Percentiles rank a stretch among this genome's conserved stretches.
phyloP scores from a whole-genome alignment of 2,888 invertebrate species.

The Drosophila neotestacea region DNA sequence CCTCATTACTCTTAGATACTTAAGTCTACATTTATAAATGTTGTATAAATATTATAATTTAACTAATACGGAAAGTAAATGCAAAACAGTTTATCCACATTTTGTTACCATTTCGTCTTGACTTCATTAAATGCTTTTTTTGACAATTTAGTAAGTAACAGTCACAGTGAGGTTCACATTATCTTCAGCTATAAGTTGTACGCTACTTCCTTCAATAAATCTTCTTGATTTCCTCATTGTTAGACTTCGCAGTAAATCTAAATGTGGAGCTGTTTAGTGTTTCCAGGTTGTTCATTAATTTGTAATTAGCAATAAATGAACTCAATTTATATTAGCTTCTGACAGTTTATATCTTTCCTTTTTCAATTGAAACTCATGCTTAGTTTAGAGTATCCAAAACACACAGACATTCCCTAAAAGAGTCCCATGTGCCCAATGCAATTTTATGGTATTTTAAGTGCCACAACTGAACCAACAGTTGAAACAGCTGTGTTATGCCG shows the following conservation, averaged over 20 bases:
- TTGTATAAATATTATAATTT: too few relatives aligned
- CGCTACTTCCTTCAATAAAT: neutral
- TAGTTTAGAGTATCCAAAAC: slow-evolving; percentile 35
- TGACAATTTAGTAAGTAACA: neutral
- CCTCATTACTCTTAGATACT: too few relatives aligned
- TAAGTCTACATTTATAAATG: too few relatives aligned
- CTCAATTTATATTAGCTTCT: slow-evolving; percentile 35
- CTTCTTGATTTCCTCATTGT: neutral
- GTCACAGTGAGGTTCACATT: neutral
- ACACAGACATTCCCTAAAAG: slow-evolving; percentile 2
- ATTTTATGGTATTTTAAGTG: slow-evolving; percentile 76
- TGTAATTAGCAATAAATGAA: slow-evolving; percentile 59
- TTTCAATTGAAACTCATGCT: slow-evolving; percentile 5
- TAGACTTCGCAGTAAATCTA: neutral
- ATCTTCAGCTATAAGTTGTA: neutral
- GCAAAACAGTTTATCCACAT: too few relatives aligned
- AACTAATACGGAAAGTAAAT: too few relatives aligned
- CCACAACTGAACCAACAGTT: slow-evolving; percentile 42
- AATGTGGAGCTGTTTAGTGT: neutral
- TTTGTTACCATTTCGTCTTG: neutral
- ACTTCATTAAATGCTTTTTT: neutral
- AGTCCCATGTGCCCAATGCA: slow-evolving; percentile 65
- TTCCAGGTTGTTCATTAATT: slow-evolving; percentile 46
- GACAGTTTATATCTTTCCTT: neutral
- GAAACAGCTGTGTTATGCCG: slow-evolving; percentile 35